A percentile compares a stretch with the other conserved stretches of the same genome.
Conservation (phyloP, 2,888 invertebrate species). For the Phyllotreta striolata region DNA sequence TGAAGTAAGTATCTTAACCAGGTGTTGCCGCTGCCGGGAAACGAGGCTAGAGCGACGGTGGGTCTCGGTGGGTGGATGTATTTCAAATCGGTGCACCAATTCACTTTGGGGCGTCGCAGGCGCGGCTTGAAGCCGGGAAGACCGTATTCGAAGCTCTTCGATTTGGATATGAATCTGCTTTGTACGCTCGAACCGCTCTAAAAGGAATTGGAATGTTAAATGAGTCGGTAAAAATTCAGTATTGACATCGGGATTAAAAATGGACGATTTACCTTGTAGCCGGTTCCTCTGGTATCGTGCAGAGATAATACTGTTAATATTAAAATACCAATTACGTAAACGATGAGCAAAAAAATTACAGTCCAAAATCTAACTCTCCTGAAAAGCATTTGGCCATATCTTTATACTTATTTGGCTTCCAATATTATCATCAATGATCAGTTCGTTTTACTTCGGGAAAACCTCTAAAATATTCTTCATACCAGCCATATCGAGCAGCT, state of each 20-base stretch:
- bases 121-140: slow-evolving; percentile 53
- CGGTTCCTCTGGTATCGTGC: slow-evolving; percentile 54
- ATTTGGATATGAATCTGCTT: slow-evolving; percentile 35
- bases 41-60: slow-evolving; percentile 75
- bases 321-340: slow-evolving; percentile 61
- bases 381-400: slow-evolving; percentile 57
- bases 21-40: slow-evolving; percentile 87
- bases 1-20: slow-evolving; percentile 83
- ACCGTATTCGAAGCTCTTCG: slow-evolving; percentile 52
- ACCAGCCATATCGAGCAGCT: background rate
- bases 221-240: background rate
- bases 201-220: slow-evolving; percentile 7
- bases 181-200: slow-evolving; percentile 31
- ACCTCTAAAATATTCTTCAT: background rate
- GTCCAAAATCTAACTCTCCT: slow-evolving; percentile 61
- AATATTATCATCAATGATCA: slow-evolving; percentile 16
- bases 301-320: slow-evolving; percentile 61
- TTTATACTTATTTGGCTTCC: slow-evolving; percentile 17
- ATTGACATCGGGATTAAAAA: slow-evolving; percentile 13
- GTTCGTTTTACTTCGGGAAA: background rate
- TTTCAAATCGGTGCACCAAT: slow-evolving; percentile 66
- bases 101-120: slow-evolving; percentile 55
- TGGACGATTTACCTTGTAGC: slow-evolving; percentile 43
- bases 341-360: slow-evolving; percentile 58
- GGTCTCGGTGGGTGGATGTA: slow-evolving; percentile 62